A percentile compares a stretch with the other conserved stretches of the same genome.
These are phyloP conservation scores for Stictocephala bisonia DNA, from an alignment of 2,888 invertebrate genomes.

Conservation along the genomic window DNA sequence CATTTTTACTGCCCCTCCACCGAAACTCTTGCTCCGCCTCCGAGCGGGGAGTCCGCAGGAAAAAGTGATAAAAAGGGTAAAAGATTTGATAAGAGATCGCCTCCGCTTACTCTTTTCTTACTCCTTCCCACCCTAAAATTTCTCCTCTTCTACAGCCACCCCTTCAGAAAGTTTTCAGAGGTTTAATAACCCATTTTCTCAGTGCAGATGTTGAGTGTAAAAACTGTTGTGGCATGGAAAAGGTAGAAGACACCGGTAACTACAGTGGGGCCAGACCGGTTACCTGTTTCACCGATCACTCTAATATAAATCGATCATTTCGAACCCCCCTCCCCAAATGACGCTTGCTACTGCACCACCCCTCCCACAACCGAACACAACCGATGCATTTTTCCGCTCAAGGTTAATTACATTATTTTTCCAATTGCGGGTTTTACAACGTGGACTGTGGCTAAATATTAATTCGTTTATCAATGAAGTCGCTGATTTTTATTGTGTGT, in stretches of 20 bases:
- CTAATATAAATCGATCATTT: background rate
- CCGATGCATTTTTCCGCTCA: constrained; percentile 44
- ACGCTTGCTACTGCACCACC: no score
- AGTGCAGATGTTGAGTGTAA: constrained; percentile 7
- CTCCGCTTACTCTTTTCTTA: constrained; percentile 36
- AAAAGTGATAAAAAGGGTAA: constrained; percentile 45
- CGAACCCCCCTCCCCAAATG: constrained; percentile 5
- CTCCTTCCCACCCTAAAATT: background rate
- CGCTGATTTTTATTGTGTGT: constrained; percentile 1
- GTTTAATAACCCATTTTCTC: constrained; percentile 34
- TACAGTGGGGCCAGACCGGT: no score
- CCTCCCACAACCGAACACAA: constrained; percentile 8
- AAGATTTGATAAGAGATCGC: constrained; percentile 49
- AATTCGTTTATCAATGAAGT: constrained; percentile 41
- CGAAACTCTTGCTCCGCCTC: constrained; percentile 39
- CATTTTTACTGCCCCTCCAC: constrained; percentile 48
- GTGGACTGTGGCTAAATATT: constrained; percentile 34
- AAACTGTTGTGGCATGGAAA: background rate
- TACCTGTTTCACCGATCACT: background rate
- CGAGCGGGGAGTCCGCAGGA: constrained; percentile 37
- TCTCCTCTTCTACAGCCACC: background rate
- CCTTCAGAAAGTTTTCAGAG: constrained; percentile 3
- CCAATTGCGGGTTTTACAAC: constrained; percentile 36
- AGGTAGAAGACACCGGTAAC: constrained; percentile 21
- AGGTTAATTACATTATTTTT: constrained; percentile 49